Conservation (phyloP, 2,888 invertebrate species). For the Deroplatys truncata region DNA sequence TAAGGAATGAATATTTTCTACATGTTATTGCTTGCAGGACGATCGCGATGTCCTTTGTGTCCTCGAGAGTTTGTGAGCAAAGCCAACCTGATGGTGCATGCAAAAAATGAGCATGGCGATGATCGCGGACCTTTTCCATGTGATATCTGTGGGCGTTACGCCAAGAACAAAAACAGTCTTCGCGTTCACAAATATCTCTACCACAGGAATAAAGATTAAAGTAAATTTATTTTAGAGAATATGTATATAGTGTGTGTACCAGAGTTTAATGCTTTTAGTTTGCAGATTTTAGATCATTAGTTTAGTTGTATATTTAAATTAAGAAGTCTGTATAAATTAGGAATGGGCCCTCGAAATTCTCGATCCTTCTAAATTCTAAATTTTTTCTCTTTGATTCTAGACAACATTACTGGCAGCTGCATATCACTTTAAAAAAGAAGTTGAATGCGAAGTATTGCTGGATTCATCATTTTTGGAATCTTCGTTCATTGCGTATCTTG, state of each 20-base stretch:
- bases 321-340: too few species aligned
- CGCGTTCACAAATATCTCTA: constrained; percentile 61
- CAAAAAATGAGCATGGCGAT: constrained; percentile 67
- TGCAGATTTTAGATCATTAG: neutral
- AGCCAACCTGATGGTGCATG: constrained; percentile 67
- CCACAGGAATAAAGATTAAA: constrained; percentile 17
- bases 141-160: constrained; percentile 63
- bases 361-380: too few species aligned
- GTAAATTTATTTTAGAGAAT: neutral
- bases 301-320: neutral
- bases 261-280: neutral
- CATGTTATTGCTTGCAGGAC: neutral
- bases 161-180: constrained; percentile 51
- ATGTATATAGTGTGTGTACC: neutral
- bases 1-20: neutral
- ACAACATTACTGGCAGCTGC: too few species aligned
- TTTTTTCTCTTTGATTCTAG: too few species aligned
- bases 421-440: too few species aligned
- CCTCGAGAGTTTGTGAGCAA: constrained; percentile 56
- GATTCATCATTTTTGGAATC: too few species aligned
- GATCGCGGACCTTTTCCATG: constrained; percentile 63
- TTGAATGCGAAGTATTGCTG: too few species aligned
- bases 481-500: too few species aligned
- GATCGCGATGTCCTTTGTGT: constrained; percentile 3
- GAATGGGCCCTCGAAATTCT: too few species aligned